phyloP scores from a whole-genome alignment of 2,113 vertebrate species.

The Edolisoma coerulescens region DNA sequence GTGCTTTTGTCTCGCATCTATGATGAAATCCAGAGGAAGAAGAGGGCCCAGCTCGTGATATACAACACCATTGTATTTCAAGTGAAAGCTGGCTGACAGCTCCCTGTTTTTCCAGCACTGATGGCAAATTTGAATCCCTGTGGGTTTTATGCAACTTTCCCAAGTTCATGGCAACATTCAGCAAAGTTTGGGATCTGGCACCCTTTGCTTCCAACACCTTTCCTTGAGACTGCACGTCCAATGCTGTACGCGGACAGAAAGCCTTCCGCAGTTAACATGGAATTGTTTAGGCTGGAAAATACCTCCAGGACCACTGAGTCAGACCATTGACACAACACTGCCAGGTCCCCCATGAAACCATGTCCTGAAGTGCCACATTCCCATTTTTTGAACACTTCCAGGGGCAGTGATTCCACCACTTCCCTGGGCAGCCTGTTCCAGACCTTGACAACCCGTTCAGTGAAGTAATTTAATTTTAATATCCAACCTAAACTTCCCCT shows the following conservation, averaged over 20 bases:
- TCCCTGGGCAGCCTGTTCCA: background rate
- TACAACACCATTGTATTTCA: background rate
- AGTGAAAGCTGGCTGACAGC: background rate
- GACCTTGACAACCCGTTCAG: background rate
- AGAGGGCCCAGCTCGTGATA: background rate
- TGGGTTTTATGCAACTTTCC: background rate
- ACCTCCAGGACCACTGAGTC: background rate
- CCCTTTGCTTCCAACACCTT: background rate
- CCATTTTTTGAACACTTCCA: background rate
- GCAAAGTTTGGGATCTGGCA: background rate
- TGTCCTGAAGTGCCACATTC: no score
- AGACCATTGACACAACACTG: background rate
- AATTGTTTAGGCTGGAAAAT: background rate
- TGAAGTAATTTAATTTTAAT: background rate
- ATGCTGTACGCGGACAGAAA: accelerated
- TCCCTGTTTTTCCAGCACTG: background rate
- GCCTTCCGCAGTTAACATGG: background rate
- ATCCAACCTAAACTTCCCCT: background rate
- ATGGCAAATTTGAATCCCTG: background rate
- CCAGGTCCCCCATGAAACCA: background rate
- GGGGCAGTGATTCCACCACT: background rate
- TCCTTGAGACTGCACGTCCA: background rate
- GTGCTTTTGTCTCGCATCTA: background rate
- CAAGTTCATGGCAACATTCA: background rate
- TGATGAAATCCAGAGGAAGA: background rate